These are phyloP conservation scores for Chrysocyon brachyurus DNA, from an alignment of 2,797 vertebrate genomes.

Conservation along the genomic window DNA sequence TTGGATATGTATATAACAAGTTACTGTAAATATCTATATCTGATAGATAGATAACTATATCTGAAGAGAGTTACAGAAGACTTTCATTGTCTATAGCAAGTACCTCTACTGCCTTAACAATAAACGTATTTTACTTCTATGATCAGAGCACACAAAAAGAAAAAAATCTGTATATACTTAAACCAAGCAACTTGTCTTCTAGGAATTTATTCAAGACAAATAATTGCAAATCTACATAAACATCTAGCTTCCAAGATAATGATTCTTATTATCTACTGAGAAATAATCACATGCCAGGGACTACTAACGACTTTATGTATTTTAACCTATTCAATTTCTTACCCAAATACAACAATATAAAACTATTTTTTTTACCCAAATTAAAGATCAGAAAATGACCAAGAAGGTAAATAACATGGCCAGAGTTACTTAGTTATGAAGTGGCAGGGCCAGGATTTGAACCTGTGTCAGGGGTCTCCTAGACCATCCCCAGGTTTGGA, in stretches of 20 bases:
- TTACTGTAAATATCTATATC: not conserved
- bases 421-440: not conserved
- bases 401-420: not conserved
- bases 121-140: not conserved
- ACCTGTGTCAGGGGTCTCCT: not conserved
- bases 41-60: not conserved
- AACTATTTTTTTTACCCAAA: not conserved
- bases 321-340: not conserved
- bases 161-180: not conserved
- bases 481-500: not conserved
- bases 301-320: not conserved
- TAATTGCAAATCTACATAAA: not conserved
- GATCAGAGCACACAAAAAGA: not conserved
- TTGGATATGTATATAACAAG: not conserved
- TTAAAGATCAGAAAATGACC: not conserved
- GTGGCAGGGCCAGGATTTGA: not conserved
- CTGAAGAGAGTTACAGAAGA: not conserved
- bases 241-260: not conserved
- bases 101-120: not conserved
- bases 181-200: not conserved
- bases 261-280: slow-evolving; percentile 7
- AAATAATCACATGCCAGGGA: not conserved
- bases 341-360: not conserved
- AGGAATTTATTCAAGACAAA: slow-evolving; percentile 19
- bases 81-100: not conserved